Evolutionary conservation across 2,888 invertebrate genomes (phyloP), one percentile per base, ranked within the genome.

Genomic region (Drosophila multiciliata): DNA sequence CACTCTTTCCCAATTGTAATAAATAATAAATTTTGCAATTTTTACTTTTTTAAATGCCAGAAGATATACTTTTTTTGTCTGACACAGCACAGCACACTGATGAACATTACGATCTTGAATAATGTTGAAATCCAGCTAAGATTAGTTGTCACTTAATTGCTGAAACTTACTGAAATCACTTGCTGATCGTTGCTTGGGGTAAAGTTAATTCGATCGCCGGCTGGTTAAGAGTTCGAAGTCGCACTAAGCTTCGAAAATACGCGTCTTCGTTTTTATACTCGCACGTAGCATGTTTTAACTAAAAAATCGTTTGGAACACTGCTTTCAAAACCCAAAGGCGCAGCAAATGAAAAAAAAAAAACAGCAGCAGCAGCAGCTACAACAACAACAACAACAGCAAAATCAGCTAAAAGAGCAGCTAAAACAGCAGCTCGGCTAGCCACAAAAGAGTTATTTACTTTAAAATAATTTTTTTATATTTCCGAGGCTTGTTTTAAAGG

Each of bases 261-360:
- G 85, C 91, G 87, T 91, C 89, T 91, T 84, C 84, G 89, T 82
- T 91, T 91, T 89, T 91, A 91, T 91, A 91, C 82, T 82, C 84
- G 91, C 90, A 78, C 80, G 85, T 70, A 71, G 88, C 86, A 87
- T 83, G 86, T 86, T 85, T 89, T 84, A 80, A 80, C 80, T 78
- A 79, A 86, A 83, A 82, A n/a, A 42, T 72, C 87, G 84, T 81
- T 82, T 88, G 74, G 87, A 86, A 83, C 73, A 83, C 84, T 70
- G 88, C 82, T 83, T 81, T 82, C 83, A 85, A 87, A 83, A 87
- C 67, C 81, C 72, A 85, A 75, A 85, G 86, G 86, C 88, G 79
- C 88, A 85, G 78, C 79, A 71, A 69, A 70, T 75, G 65, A 61
- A 66, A 80, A 77, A 76, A 76, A 75, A 64, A 74, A 58, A 63